Percentiles rank a stretch among this genome's conserved stretches.
These are phyloP conservation scores for Enteromius trimaculatus DNA, from an alignment of 2,797 vertebrate genomes.

Conservation along the genomic window DNA sequence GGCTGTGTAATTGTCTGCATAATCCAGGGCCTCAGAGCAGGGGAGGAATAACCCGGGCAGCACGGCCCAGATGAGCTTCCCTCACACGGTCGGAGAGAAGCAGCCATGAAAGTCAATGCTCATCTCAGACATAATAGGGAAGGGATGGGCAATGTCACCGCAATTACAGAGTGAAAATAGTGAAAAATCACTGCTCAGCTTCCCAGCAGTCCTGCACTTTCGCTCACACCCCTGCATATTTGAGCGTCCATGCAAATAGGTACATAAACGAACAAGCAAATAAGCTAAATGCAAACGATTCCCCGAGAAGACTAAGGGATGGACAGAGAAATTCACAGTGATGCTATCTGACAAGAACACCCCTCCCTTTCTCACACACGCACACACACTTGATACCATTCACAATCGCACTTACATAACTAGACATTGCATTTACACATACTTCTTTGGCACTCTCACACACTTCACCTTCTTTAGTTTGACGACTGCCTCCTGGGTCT, in stretches of 20 bases:
- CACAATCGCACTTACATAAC: slow-evolving; percentile 7
- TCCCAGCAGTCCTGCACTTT: slow-evolving; percentile 11
- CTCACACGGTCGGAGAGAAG: slow-evolving; percentile 33
- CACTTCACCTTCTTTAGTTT: slow-evolving; percentile 91
- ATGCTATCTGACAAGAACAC: slow-evolving; percentile 25
- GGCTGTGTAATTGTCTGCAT: slow-evolving; percentile 52
- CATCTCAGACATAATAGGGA: slow-evolving; percentile 51
- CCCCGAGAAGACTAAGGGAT: background rate
- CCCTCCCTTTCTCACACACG: background rate
- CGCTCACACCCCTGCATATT: background rate
- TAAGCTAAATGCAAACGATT: slow-evolving; percentile 32
- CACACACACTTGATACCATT: background rate
- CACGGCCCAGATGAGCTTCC: slow-evolving; percentile 21
- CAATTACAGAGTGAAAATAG: slow-evolving; percentile 48
- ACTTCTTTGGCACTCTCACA: background rate
- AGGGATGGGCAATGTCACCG: slow-evolving; percentile 49
- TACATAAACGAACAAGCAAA: slow-evolving; percentile 22
- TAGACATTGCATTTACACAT: background rate
- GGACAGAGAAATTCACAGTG: slow-evolving; percentile 6
- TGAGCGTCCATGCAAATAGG: slow-evolving; percentile 24
- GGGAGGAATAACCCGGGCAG: slow-evolving; percentile 30
- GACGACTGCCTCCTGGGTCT: slow-evolving; percentile 93
- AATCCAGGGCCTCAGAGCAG: slow-evolving; percentile 47
- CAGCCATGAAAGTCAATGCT: slow-evolving; percentile 59
- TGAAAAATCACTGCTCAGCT: slow-evolving; percentile 44